phyloP scores from a whole-genome alignment of 2,797 vertebrate genomes.

The Poliocrania exsul region DNA sequence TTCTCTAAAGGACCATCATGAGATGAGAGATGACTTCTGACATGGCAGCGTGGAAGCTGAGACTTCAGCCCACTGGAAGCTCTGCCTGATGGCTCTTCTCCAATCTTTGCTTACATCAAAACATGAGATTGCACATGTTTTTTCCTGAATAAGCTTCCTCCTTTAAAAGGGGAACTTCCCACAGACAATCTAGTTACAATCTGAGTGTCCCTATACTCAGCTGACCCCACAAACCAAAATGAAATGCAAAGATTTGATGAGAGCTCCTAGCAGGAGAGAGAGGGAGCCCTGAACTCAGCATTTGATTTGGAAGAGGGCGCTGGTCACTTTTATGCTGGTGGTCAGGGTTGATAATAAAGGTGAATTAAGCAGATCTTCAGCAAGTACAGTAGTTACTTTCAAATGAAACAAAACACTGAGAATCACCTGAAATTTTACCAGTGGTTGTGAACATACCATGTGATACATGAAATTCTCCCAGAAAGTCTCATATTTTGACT shows the following conservation, averaged over 20 bases:
- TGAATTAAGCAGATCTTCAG: not conserved
- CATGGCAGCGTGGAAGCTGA: not conserved
- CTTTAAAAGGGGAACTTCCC: not conserved
- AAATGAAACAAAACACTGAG: not conserved
- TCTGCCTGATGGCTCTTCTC: not conserved
- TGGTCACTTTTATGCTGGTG: not conserved
- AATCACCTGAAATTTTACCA: not conserved
- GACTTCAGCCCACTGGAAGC: not conserved
- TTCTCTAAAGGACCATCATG: not conserved
- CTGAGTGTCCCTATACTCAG: not conserved
- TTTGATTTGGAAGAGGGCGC: not conserved
- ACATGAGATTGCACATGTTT: not conserved
- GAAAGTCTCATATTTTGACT: not conserved
- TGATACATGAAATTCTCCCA: not conserved
- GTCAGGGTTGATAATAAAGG: not conserved
- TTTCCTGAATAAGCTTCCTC: not conserved
- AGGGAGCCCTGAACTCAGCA: not conserved
- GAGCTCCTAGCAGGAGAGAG: not conserved
- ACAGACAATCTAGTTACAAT: not conserved
- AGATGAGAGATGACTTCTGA: not conserved
- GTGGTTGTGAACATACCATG: not conserved
- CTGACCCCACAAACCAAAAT: not conserved
- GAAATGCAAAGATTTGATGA: not conserved
- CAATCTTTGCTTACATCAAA: not conserved
- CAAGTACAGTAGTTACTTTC: not conserved